Conservation (phyloP, 1,140 invertebrate species). For the Cotesia chilonis region DNA sequence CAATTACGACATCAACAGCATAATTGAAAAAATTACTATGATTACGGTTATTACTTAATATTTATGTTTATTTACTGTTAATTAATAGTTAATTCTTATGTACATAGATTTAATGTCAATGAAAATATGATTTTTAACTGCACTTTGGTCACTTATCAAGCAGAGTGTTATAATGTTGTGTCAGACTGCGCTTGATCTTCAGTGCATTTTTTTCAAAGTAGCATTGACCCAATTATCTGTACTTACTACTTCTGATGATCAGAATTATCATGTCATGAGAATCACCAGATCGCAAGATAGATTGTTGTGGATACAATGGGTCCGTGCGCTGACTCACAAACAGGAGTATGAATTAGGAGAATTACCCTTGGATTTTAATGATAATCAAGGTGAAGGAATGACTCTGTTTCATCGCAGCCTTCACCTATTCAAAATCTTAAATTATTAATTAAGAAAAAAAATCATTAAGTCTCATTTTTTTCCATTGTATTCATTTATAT, state of each 20-base stretch:
- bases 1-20: too few relatives aligned
- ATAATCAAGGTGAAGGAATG: slow-evolving; percentile 18
- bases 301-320: slow-evolving; percentile 18
- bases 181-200: neutral
- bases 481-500: neutral
- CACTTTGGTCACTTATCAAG: too few relatives aligned
- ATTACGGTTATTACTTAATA: too few relatives aligned
- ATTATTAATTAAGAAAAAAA: slow-evolving; percentile 14
- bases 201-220: slow-evolving; percentile 1
- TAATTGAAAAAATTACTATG: too few relatives aligned
- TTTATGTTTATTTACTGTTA: too few relatives aligned
- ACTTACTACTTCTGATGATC: neutral
- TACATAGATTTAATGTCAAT: too few relatives aligned
- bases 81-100: too few relatives aligned
- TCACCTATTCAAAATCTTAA: slow-evolving; percentile 22
- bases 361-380: slow-evolving; percentile 21
- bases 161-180: too few relatives aligned
- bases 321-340: neutral
- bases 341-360: slow-evolving; percentile 1
- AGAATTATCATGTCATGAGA: slow-evolving; percentile 19
- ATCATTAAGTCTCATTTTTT: neutral
- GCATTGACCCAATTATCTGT: slow-evolving; percentile 18
- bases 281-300: neutral
- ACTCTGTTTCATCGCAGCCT: slow-evolving; percentile 8
- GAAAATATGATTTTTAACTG: too few relatives aligned